Evolutionary conservation across 2,888 invertebrate species (phyloP), one percentile per base, ranked within the genome.

Genomic region (Amblyjoppa fuscipennis): DNA sequence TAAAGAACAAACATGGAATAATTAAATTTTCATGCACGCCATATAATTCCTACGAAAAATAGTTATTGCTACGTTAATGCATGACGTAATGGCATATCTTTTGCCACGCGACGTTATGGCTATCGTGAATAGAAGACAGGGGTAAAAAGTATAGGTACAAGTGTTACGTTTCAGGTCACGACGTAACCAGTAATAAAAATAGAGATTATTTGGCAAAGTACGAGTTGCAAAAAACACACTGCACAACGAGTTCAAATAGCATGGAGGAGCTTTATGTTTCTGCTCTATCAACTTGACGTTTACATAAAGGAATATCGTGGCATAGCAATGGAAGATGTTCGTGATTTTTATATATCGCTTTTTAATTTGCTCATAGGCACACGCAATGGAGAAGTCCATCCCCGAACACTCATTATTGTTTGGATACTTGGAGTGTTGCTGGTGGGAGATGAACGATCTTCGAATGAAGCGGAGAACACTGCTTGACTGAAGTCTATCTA

Each of bases 301-400:
- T 59, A 69, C 20, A 59, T 31, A 28, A n/a, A 64, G 31, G 49
- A 49, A 2, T 31, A 38, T 9, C n/a, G 16, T 49, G 45, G 25
- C 38, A 66, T 76, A 16, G 76, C 25, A 38, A 66, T 53, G 4
- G 1, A 9, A 68, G 5, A 68, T 11, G 38, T 66, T 76, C 76
- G 66, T 76, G 13, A 66, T 13, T 66, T 5, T 34, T 66, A 20
- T 34, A 76, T 13, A 41, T 49, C 11, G 66, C 56, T 20, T 56
- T 71, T 76, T 13, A n/a, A 69, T 16, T 51, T 49, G 45, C 28
- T 25, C 16, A 11, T 59, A 38, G 9, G 20, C 20, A 11, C 82
- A 82, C 71, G 77, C 82, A 71, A 82, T 77, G 66, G 56, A 70
- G 56, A 70, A 31, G 45, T 6, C 71, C 2, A 51, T 71, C 71